Percentiles rank a stretch among this genome's conserved stretches.
phyloP scores from a whole-genome alignment of 2,797 vertebrate species.

The Gephyroberyx darwinii region DNA sequence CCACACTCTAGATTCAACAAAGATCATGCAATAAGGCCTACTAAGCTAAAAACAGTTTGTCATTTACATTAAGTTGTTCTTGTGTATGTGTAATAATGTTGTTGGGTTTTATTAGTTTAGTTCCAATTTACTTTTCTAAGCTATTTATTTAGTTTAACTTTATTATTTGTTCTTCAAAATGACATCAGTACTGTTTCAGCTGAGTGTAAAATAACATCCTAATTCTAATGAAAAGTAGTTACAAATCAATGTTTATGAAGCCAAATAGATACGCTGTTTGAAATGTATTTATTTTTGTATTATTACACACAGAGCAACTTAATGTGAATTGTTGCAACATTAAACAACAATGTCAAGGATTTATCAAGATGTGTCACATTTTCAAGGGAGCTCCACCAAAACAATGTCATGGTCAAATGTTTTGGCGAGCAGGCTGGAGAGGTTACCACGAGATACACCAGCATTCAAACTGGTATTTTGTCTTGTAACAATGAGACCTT shows the following conservation, averaged over 20 bases:
- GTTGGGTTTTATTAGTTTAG: neutral
- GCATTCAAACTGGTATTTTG: neutral
- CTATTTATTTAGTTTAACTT: conserved; percentile 27
- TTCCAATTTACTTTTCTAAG: neutral
- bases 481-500: neutral
- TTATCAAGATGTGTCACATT: conserved; percentile 71
- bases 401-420: neutral
- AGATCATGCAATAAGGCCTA: conserved; percentile 77
- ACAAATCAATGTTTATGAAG: neutral
- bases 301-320: conserved; percentile 73
- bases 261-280: neutral
- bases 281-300: neutral
- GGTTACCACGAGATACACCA: neutral
- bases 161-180: neutral
- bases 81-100: conserved; percentile 41
- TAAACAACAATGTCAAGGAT: conserved; percentile 77
- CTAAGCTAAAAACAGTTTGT: conserved; percentile 68
- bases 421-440: neutral
- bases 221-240: neutral
- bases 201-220: neutral
- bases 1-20: conserved; percentile 75
- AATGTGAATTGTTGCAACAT: conserved; percentile 77
- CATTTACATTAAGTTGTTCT: conserved; percentile 78
- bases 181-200: neutral
- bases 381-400: conserved; percentile 80